A percentile compares a stretch with the other conserved stretches of the same genome.
Conservation (phyloP, 2,797 vertebrate species). For the Nyctibius grandis region DNA sequence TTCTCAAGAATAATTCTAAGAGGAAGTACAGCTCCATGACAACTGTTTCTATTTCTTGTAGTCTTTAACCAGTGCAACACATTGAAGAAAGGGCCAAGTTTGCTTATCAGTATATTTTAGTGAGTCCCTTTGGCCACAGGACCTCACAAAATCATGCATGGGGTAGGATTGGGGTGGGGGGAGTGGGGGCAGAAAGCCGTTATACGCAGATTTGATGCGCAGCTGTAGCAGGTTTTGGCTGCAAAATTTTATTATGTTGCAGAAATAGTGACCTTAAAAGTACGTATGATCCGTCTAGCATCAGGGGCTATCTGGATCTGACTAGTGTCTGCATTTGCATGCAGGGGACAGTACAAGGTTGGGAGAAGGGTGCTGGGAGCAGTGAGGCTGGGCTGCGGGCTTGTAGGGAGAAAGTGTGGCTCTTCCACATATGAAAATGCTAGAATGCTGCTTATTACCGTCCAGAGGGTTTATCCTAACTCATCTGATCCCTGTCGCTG, state of each 20-base stretch:
- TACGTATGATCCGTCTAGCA: neutral
- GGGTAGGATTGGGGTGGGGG: accelerated
- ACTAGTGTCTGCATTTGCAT: neutral
- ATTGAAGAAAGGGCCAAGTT: neutral
- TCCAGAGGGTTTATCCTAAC: neutral
- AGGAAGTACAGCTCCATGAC: slow-evolving; percentile 43
- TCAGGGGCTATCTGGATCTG: neutral
- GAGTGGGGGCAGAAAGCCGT: neutral
- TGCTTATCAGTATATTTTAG: neutral
- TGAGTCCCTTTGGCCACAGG: neutral
- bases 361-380: neutral
- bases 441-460: neutral
- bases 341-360: neutral
- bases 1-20: neutral
- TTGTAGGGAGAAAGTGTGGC: neutral
- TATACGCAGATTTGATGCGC: neutral
- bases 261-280: neutral
- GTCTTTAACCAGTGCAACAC: neutral
- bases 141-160: neutral
- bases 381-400: neutral
- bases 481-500: neutral
- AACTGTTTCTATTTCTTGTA: slow-evolving; percentile 8
- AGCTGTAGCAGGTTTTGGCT: neutral
- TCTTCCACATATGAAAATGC: neutral
- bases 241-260: neutral